Conservation (phyloP, 2,888 invertebrate species). For the Podabrus alpinus region DNA sequence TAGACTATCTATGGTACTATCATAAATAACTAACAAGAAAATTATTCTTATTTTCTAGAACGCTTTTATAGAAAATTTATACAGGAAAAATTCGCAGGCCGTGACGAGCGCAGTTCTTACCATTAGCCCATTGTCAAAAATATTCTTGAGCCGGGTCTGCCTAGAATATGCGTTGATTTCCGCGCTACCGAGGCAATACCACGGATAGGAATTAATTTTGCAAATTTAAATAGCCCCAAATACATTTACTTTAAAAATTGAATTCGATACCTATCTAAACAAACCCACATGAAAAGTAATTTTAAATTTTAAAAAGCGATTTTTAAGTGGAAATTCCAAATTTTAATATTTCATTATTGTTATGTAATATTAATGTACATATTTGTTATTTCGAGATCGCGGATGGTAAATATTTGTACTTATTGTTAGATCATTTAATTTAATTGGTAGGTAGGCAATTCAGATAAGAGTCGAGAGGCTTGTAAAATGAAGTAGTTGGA, state of each 20-base stretch:
- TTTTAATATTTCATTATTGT: conserved; percentile 9
- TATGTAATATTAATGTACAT: conserved; percentile 18
- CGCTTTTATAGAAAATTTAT: no score
- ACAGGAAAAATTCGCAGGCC: no score
- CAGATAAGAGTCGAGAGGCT: conserved; percentile 24
- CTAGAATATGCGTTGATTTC: no score
- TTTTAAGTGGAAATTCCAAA: conserved; percentile 5
- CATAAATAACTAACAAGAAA: no score
- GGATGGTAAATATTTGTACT: conserved; percentile 34
- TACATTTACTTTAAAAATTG: not conserved
- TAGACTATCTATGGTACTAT: no score
- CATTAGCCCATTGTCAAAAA: no score
- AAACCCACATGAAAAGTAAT: not conserved
- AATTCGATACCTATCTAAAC: not conserved
- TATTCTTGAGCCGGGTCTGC: no score
- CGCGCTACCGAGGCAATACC: no score
- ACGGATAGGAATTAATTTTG: not conserved
- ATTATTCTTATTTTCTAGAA: no score
- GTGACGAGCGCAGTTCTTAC: no score
- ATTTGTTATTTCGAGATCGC: conserved; percentile 33
- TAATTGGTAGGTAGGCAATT: conserved; percentile 18
- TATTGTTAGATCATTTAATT: conserved; percentile 30
- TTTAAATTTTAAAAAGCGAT: not conserved
- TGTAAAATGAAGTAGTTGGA: conserved; percentile 16
- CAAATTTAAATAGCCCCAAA: not conserved